phyloP scores from a whole-genome alignment of 2,888 invertebrate genomes.

The Tenodera sinensis region DNA sequence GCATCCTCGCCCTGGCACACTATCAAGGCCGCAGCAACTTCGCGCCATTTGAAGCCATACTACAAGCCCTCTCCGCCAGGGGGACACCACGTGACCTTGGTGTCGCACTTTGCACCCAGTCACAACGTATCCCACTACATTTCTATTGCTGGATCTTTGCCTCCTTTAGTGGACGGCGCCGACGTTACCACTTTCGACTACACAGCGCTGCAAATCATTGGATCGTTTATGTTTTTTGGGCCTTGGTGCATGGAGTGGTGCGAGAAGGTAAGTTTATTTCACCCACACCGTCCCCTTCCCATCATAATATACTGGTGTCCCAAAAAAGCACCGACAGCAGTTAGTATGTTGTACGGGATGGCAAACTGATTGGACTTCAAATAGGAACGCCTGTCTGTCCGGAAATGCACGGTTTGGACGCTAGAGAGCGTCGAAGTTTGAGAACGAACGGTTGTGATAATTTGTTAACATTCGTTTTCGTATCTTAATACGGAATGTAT shows the following conservation, averaged over 20 bases:
- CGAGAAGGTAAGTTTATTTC: background rate
- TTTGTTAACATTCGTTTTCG: too few relatives aligned
- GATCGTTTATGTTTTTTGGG: background rate
- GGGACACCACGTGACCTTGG: background rate
- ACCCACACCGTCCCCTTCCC: too few relatives aligned
- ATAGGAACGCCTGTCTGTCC: too few relatives aligned
- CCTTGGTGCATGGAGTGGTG: background rate
- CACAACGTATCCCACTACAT: background rate
- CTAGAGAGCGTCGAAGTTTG: too few relatives aligned
- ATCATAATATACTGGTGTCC: too few relatives aligned
- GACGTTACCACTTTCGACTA: background rate
- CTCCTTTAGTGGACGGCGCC: background rate
- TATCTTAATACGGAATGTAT: too few relatives aligned
- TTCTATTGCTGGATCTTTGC: background rate
- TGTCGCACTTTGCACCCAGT: background rate
- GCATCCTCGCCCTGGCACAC: background rate
- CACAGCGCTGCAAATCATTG: background rate
- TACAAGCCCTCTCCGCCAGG: background rate
- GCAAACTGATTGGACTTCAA: too few relatives aligned
- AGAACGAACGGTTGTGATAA: too few relatives aligned
- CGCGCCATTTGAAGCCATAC: background rate
- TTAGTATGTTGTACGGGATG: too few relatives aligned
- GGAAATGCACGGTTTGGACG: too few relatives aligned
- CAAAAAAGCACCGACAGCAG: too few relatives aligned
- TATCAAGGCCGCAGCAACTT: background rate